phyloP scores from a whole-genome alignment of 2,113 vertebrate genomes.

The Brienomyrus longianalis region DNA sequence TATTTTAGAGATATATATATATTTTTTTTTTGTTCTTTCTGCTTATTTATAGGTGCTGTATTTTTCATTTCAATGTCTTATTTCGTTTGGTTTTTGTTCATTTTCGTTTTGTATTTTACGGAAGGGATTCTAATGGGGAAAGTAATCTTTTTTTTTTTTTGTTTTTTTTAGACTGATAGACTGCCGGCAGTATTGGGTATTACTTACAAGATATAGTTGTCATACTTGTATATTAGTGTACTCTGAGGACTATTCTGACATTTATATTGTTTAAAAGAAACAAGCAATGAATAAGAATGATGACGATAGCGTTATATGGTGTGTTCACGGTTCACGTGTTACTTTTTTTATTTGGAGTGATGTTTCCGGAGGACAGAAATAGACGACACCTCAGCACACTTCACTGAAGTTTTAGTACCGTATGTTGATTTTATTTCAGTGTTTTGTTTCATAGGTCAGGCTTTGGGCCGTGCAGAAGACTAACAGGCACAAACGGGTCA shows the following conservation, averaged over 20 bases:
- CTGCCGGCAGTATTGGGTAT: conserved; percentile 92
- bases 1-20: conserved; percentile 66
- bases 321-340: conserved; percentile 65
- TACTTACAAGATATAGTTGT: conserved; percentile 83
- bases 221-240: conserved; percentile 83
- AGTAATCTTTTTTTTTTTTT: conserved; percentile 64
- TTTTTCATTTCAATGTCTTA: conserved; percentile 76
- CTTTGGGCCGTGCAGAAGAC: background rate
- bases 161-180: conserved; percentile 80
- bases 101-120: conserved; percentile 70
- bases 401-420: background rate
- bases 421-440: background rate
- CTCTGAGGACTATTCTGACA: conserved; percentile 72
- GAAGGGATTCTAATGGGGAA: conserved; percentile 80
- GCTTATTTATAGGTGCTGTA: conserved; percentile 89
- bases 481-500: background rate
- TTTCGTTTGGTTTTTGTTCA: conserved; percentile 47
- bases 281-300: conserved; percentile 16
- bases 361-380: conserved; percentile 13
- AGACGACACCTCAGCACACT: conserved; percentile 7
- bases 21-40: conserved; percentile 60
- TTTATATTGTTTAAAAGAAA: conserved; percentile 55
- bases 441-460: background rate
- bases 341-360: conserved; percentile 7
- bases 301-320: conserved; percentile 66